Base-by-base conservation (phyloP, 2,797 vertebrate genomes). In the Varecia variegata region DNA sequence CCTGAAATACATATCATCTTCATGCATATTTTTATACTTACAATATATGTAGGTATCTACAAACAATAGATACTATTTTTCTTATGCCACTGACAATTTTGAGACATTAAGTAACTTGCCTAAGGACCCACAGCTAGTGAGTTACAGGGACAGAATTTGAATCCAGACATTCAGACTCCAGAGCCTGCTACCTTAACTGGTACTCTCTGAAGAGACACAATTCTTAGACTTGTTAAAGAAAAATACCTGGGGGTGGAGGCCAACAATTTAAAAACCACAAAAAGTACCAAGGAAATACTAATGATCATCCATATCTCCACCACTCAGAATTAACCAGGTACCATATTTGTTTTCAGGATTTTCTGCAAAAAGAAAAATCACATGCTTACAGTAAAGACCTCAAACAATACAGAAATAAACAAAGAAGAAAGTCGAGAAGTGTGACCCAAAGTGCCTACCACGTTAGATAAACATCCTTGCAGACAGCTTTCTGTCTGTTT, bases 81-180 rank as follows among this genome's bases (percentile, higher is more conserved):
- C 76, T 52, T 60, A 15, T 35, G 32, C 18, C 17, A 65, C 32
- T 25, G 68, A 77, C 11, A 50, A 54, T 50, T 93, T 60, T 54
- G 58, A 88, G 65, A 90, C 65, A 32, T 84, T 76, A 70, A 90
- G 60, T 90, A 65, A 92, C 74, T 90, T 67, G 43, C 18, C 0
- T 43, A 30, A 93, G 68, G 92, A 94, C 67, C 43, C 79, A 82
- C 30, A 56, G 35, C 8, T 62, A 62, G 71, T 88, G 79, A 82
- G 68, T 67, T 79, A 14, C n/a, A 45, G n/a, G 27, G 27, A 60
- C 74, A 85, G 92, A 90, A 95, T 93, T 73, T 85, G 67, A 93
- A 93, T 43, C 23, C 74, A 85, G 92, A 62, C 25, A 77, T 45
- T 62, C 68, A 74, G 62, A 32, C 68, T 81, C 68, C 65, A 93